Evolutionary conservation across 2,113 vertebrate genomes (phyloP), one percentile per base, ranked within the genome.

Genomic region (Tragelaphus buxtoni): DNA sequence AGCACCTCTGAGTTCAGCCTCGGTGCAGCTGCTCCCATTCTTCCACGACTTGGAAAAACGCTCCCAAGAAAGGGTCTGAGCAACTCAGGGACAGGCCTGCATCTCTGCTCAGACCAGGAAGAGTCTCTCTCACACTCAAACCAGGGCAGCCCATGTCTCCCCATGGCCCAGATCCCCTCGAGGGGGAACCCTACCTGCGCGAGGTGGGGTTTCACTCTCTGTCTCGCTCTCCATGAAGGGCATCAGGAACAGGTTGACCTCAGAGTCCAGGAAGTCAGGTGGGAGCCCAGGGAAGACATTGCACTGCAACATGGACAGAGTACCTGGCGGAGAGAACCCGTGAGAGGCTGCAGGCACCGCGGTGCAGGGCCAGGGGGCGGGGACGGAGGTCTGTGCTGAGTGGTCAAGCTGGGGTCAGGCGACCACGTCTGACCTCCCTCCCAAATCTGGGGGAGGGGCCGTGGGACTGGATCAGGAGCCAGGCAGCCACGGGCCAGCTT

Each of bases 171-270:
- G 11, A 42, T 17, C 24, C 42, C 80, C 83, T 12, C 0, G 1
- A 49, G 30, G 24, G 18, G 42, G 5, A 8, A 6, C 30, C 1
- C 63, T 7, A 99, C 99, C 99, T 98, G 99, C 97, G 96, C 99
- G 98, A 2, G 98, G 98, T 9, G 99, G 98, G 88, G 97, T 98
- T 53, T 99, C 99, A 6, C 63, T 93, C 26, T 99, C 99, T 0
- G 98, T 98, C 2, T 99, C 99, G 0, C 95, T 98, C 88, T 99
- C 99, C 98, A 99, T 98, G 94, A 99, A 97, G 24, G 99, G 99
- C 80, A 99, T 98, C 26, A 99, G 98, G 96, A 99, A 99, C 93
- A 99, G 98, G 97, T 99, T 99, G 95, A 99, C 99, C 96, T 99
- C 99, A 0, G 99, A 97, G 63, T 99, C 98, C 92, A 99, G 98